These are phyloP conservation scores for Hydra vulgaris DNA, from an alignment of 30 jellyfish, hydroid and myxozoan genomes.

Conservation along the genomic window DNA sequence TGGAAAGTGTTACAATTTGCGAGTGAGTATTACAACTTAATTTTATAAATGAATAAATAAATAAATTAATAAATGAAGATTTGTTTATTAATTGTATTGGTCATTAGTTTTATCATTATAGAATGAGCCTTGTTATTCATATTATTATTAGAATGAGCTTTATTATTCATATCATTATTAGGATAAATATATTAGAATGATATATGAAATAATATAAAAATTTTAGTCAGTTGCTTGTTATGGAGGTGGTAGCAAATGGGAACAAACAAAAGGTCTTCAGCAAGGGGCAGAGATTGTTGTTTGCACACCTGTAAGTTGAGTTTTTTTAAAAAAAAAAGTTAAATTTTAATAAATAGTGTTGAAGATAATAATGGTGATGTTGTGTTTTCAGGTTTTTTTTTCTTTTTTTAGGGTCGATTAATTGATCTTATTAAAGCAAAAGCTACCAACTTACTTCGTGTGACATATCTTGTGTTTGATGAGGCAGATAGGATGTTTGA, in stretches of 20 bases:
- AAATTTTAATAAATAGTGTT: too few relatives aligned
- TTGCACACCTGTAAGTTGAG: slow-evolving; percentile 78
- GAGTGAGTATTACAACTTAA: slow-evolving; percentile 64
- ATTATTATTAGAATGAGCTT: neutral
- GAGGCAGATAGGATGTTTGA: slow-evolving; percentile 99
- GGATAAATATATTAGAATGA: too few relatives aligned
- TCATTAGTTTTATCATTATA: neutral
- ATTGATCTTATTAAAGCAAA: slow-evolving; percentile 86
- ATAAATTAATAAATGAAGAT: too few relatives aligned
- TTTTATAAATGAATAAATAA: too few relatives aligned
- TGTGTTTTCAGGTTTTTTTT: neutral
- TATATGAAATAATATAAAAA: neutral
- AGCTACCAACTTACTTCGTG: slow-evolving; percentile 75
- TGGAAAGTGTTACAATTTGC: slow-evolving; percentile 80
- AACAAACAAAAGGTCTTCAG: slow-evolving; percentile 77
- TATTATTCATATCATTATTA: neutral
- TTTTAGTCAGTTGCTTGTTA: slow-evolving; percentile 84
- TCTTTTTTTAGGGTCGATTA: slow-evolving; percentile 68
- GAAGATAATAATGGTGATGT: neutral
- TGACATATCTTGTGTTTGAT: slow-evolving; percentile 86
- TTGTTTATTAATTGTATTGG: too few relatives aligned
- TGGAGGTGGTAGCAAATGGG: slow-evolving; percentile 99
- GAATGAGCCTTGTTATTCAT: neutral
- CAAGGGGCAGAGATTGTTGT: slow-evolving; percentile 98
- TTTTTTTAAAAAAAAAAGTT: too few relatives aligned